phyloP scores from a whole-genome alignment of 35 echinoderm and acorn worm genomes.

The Chiridota heheva region DNA sequence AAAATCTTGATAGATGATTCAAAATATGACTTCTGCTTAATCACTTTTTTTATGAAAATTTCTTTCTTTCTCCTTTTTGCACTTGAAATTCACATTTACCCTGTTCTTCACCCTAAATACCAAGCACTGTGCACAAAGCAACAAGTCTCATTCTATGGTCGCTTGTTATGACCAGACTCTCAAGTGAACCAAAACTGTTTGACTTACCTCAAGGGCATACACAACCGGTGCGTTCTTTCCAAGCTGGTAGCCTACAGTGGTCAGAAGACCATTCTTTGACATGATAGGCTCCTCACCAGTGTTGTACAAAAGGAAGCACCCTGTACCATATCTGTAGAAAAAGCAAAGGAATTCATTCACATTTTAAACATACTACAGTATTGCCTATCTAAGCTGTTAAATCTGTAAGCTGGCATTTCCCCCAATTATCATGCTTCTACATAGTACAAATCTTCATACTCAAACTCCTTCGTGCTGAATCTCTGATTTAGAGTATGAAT shows the following conservation, averaged over 20 bases:
- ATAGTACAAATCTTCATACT: not conserved
- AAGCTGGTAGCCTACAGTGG: constrained; percentile 86
- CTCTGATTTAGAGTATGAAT: not conserved
- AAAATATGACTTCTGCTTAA: too few species aligned
- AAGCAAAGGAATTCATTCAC: not conserved
- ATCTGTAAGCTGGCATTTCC: not conserved
- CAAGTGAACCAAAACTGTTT: too few species aligned
- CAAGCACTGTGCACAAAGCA: too few species aligned
- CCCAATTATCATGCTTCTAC: not conserved
- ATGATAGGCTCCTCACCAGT: constrained; percentile 83
- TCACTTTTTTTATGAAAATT: too few species aligned
- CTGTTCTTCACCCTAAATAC: too few species aligned
- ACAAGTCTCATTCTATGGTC: too few species aligned
- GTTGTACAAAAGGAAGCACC: constrained; percentile 97
- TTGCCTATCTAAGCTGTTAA: not conserved
- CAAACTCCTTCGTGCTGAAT: not conserved
- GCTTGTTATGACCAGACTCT: too few species aligned
- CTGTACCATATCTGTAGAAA: constrained; percentile 84
- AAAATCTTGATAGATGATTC: too few species aligned
- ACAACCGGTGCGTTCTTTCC: constrained; percentile 78
- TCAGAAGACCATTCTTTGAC: constrained; percentile 86
- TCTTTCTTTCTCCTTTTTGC: too few species aligned
- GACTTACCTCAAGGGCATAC: constrained; percentile 90
- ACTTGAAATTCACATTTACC: too few species aligned
- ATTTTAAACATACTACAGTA: not conserved